Evolutionary conservation across 2,113 vertebrate species (phyloP).

Genomic region (Atlantisia rogersi): DNA sequence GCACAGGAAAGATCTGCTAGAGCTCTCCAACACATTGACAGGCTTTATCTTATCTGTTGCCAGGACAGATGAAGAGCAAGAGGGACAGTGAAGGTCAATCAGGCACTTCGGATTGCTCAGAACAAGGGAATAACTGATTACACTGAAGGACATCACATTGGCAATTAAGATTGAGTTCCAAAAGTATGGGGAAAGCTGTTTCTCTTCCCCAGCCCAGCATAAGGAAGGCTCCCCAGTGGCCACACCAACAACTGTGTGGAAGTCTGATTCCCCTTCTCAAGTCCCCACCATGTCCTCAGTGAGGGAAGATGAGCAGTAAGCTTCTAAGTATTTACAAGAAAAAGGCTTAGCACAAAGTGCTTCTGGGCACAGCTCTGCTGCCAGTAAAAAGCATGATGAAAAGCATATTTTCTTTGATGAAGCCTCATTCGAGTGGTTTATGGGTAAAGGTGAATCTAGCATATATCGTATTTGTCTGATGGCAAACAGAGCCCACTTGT

Average conservation of each 20-base stretch:
- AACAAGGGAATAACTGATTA: conserved; percentile 36
- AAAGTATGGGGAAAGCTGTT: background rate
- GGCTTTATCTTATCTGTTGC: conserved; percentile 60
- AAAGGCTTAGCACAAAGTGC: conserved; percentile 21
- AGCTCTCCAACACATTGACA: conserved; percentile 44
- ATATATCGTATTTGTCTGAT: conserved; percentile 16
- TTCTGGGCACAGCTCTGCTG: conserved; percentile 39
- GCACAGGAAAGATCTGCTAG: conserved; percentile 31
- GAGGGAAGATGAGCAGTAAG: background rate
- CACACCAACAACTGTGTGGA: background rate
- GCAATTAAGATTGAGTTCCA: background rate
- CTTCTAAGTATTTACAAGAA: conserved; percentile 48
- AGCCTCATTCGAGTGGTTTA: background rate
- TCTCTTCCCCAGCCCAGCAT: background rate
- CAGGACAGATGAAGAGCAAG: conserved; percentile 37
- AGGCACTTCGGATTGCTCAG: background rate
- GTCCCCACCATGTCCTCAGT: background rate
- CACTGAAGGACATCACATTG: background rate
- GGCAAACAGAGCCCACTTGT: conserved; percentile 33
- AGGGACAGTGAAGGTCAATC: conserved; percentile 38
- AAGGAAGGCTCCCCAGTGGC: background rate
- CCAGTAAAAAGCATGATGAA: conserved; percentile 57
- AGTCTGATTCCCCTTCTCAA: background rate
- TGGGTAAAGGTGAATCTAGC: conserved; percentile 36
- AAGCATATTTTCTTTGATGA: conserved; percentile 54